Evolutionary conservation across 2,113 vertebrate species (phyloP).

Genomic region (Calidris pygmaea): DNA sequence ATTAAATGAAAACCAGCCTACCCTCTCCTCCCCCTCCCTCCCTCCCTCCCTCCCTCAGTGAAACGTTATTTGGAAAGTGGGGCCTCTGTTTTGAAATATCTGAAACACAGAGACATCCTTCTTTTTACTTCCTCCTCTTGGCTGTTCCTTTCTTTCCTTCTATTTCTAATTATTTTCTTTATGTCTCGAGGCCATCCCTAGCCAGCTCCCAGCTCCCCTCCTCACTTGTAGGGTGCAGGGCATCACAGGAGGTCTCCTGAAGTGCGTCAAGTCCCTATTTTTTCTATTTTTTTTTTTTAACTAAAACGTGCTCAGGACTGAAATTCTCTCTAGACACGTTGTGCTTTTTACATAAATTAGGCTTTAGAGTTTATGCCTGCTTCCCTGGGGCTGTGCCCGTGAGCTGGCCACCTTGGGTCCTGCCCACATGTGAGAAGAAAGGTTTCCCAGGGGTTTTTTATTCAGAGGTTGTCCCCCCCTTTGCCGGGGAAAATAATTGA

Average conservation of each 20-base stretch:
- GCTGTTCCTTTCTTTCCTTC: not conserved
- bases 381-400: not conserved
- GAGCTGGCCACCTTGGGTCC: not conserved
- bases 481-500: not conserved
- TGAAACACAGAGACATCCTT: not conserved
- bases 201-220: not conserved
- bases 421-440: not conserved
- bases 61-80: not conserved
- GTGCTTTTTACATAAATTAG: not conserved
- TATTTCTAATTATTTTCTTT: not conserved
- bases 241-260: not conserved
- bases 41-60: not conserved
- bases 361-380: not conserved
- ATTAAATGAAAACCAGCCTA: not conserved
- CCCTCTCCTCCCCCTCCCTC: not conserved
- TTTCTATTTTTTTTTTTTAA: not conserved
- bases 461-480: not conserved
- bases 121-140: not conserved
- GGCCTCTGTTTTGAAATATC: not conserved
- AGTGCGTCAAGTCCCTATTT: not conserved
- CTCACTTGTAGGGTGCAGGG: fast-evolving
- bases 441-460: not conserved
- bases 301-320: not conserved
- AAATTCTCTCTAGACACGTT: not conserved
- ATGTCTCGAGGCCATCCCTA: not conserved